Conservation (phyloP, 1,140 invertebrate species). For the Ceratina japonica region DNA sequence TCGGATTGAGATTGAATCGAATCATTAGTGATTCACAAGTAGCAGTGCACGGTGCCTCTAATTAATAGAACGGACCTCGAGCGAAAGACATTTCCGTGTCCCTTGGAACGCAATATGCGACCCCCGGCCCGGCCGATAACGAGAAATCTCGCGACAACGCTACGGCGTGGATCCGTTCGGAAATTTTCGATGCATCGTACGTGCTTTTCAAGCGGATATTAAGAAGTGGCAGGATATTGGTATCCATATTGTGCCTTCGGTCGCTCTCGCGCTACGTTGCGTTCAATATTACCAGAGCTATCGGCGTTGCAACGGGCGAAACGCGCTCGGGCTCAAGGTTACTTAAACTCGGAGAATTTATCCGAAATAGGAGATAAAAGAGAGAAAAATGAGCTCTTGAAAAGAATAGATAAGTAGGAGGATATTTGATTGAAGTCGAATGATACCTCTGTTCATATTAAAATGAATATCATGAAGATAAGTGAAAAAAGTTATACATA, state of each 20-base stretch:
- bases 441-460: no score
- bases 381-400: not conserved
- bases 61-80: no score
- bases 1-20: no score
- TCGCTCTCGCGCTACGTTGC: conserved; percentile 28
- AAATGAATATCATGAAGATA: no score
- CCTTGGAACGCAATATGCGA: conserved; percentile 5
- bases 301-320: conserved; percentile 7
- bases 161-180: conserved; percentile 20
- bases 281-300: conserved; percentile 34
- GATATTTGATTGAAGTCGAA: no score
- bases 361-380: not conserved
- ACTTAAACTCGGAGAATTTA: conserved; percentile 31
- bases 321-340: conserved; percentile 12
- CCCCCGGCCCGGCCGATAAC: conserved; percentile 13
- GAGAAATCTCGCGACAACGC: conserved; percentile 36
- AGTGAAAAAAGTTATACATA: no score
- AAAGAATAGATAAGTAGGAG: not conserved
- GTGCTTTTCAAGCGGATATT: conserved; percentile 44
- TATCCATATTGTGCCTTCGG: conserved; percentile 50
- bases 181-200: conserved; percentile 42
- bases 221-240: conserved; percentile 54
- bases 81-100: no score
- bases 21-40: no score
- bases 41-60: no score